phyloP scores from a whole-genome alignment of 2,113 vertebrate species.

The Rhynchopsitta pachyrhyncha region DNA sequence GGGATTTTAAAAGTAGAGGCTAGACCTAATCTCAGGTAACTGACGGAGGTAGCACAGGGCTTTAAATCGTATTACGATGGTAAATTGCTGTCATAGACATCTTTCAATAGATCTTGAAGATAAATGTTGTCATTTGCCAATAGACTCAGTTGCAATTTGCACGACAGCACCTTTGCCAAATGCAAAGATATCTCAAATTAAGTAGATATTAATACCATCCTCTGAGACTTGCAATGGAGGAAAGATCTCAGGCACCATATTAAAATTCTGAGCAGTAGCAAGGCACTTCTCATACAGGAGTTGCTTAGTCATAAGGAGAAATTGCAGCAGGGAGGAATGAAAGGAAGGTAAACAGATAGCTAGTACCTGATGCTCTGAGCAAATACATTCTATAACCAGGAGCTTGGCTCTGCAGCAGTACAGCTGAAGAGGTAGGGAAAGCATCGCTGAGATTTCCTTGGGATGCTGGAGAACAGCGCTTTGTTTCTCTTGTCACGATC shows the following conservation, averaged over 20 bases:
- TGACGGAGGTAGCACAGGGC: neutral
- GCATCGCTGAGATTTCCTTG: neutral
- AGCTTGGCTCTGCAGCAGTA: neutral
- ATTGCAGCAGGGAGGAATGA: neutral
- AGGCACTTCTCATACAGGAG: neutral
- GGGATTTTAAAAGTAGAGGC: neutral
- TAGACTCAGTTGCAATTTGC: neutral
- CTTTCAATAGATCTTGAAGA: neutral
- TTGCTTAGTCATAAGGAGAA: neutral
- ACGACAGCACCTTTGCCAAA: neutral
- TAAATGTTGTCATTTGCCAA: neutral
- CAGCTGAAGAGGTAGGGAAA: neutral
- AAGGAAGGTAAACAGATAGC: neutral
- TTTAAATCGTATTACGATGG: neutral
- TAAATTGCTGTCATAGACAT: neutral
- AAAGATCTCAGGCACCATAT: neutral
- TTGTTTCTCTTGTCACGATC: constrained; percentile 64
- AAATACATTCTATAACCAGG: neutral
- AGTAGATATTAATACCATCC: neutral
- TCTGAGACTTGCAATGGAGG: neutral
- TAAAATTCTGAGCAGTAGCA: neutral
- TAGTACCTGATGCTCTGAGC: neutral
- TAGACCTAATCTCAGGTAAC: neutral
- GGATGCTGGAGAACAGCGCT: neutral
- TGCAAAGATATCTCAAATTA: neutral